Evolutionary conservation across 2,797 vertebrate genomes (phyloP).

Genomic region (Rhabdomys pumilio): DNA sequence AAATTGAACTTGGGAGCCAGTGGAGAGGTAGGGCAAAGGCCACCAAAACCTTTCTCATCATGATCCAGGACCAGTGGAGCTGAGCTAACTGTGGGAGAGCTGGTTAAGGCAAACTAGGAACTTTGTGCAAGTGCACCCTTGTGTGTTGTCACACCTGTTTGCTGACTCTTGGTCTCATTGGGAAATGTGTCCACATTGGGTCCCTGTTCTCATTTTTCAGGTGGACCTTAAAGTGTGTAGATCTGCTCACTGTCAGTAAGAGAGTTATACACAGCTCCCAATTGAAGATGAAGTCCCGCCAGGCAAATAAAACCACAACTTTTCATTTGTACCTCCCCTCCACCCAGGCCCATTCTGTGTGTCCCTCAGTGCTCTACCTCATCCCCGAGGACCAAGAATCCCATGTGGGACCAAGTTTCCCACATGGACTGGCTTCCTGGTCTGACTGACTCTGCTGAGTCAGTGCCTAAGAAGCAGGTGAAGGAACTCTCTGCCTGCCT

Average conservation of each 20-base stretch:
- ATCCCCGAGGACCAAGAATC: background rate
- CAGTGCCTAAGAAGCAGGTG: background rate
- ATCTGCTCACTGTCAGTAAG: fast-evolving
- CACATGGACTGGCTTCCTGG: background rate
- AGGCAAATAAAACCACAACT: background rate
- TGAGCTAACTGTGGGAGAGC: background rate
- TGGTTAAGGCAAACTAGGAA: background rate
- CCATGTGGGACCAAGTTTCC: too few relatives aligned
- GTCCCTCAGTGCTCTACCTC: background rate
- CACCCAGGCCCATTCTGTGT: fast-evolving
- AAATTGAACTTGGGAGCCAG: background rate
- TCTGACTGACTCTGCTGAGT: background rate
- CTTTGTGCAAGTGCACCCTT: fast-evolving
- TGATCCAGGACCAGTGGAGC: background rate
- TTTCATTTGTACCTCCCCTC: background rate
- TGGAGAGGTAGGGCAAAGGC: fast-evolving
- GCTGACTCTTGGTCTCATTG: fast-evolving
- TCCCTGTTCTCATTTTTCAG: background rate
- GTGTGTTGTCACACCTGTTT: background rate
- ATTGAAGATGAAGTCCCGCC: background rate
- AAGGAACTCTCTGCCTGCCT: fast-evolving
- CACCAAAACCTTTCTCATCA: background rate
- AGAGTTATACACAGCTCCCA: background rate
- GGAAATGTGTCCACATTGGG: background rate
- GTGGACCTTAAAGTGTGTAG: background rate